A percentile compares a stretch with the other conserved stretches of the same genome.
Conservation (phyloP, 2,888 invertebrate genomes). For the Heliconius charithonia region DNA sequence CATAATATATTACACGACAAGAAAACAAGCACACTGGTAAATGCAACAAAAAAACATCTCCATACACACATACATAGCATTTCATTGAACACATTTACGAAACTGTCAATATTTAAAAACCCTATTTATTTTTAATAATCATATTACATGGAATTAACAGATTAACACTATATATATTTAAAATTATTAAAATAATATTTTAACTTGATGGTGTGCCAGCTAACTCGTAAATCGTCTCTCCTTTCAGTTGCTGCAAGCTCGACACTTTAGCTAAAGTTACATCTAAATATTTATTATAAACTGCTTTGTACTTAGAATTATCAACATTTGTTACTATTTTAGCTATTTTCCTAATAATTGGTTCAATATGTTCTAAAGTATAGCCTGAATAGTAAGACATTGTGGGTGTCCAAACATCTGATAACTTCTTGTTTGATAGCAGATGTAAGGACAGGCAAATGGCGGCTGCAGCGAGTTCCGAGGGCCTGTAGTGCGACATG, state of each 20-base stretch:
- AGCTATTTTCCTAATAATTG: conserved; percentile 88
- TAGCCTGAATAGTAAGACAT: conserved; percentile 91
- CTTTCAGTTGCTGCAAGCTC: conserved; percentile 84
- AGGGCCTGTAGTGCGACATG: conserved; percentile 91
- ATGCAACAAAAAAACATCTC: conserved; percentile 3
- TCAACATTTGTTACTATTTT: conserved; percentile 87
- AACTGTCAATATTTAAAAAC: conserved; percentile 21
- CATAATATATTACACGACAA: conserved; percentile 35
- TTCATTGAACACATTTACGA: conserved; percentile 33
- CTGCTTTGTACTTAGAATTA: conserved; percentile 87
- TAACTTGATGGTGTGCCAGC: conserved; percentile 47
- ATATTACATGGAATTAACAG: not conserved
- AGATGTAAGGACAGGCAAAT: conserved; percentile 87
- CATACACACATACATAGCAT: not conserved
- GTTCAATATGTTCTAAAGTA: conserved; percentile 86
- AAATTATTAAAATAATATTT: not conserved
- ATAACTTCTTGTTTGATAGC: conserved; percentile 78
- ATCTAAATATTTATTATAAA: conserved; percentile 86
- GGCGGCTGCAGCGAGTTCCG: conserved; percentile 92
- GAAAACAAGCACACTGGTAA: conserved; percentile 32
- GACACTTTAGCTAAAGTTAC: conserved; percentile 86
- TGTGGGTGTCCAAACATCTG: conserved; percentile 88
- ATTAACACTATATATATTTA: not conserved
- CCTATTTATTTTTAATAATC: not conserved
- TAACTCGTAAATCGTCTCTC: conserved; percentile 65